Evolutionary conservation across 2,797 vertebrate species (phyloP), one percentile per base, ranked within the genome.

Genomic region (Glossophaga mutica): DNA sequence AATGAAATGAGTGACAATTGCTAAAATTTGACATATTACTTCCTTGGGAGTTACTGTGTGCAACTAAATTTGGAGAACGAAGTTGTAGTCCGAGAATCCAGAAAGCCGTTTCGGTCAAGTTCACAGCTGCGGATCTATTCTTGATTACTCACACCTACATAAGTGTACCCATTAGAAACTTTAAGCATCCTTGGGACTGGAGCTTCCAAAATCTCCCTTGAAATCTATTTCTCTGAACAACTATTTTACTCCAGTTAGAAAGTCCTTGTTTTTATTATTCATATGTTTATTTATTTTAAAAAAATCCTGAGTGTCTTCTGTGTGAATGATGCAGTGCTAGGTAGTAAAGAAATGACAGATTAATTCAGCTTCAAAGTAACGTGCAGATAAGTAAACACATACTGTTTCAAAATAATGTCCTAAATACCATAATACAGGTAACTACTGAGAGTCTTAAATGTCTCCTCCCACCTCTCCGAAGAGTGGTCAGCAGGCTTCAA

Each of bases 201-300:
- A 76, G 10, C 2, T 12, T 67, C 79, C 46, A 83, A 59, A 67
- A 46, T 92, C 44, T 50, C 14, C 14, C 73, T 71, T 50, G 42
- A 71, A 96, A 78, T 76, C 48, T 52, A 48, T 74, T 95, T 52
- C 78, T 85, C 85, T 87, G 12, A 94, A 57, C 5, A 74, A 68
- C 21, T 24, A 37, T 3, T 37, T 21, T 73, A 19, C 9, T 95
- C 37, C 15, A 91, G 12, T 88, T 93, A 81, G 21, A 86, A 83
- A 77, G 29, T 55, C 29, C 37, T 7, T 16, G 46, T 62, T 73
- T 70, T 81, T 68, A 59, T 91, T 34, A 55, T 34, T 42, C 11
- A 1, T 65, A 70, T 42, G 46, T 52, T 91, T 67, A 81, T 81
- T 86, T 86, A 79, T 59, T 8, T 0, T 39, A 65, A 32, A 46